Percentiles rank a stretch among this genome's conserved stretches.
These are phyloP conservation scores for Trididemnum clinides DNA, from an alignment of 23 tunicate genomes.

Conservation along the genomic window DNA sequence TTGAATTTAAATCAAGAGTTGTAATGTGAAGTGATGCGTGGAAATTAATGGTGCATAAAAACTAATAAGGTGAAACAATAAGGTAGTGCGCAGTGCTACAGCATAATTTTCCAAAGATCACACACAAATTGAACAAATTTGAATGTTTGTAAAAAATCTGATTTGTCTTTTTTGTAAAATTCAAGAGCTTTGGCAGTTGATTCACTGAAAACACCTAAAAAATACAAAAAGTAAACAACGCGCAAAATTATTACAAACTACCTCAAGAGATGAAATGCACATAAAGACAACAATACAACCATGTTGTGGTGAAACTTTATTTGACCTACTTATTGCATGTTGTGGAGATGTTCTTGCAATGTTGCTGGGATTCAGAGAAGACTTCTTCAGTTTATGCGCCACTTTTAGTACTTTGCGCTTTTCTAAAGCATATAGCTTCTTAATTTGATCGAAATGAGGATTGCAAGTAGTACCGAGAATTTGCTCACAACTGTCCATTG, in stretches of 20 bases:
- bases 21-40: no score
- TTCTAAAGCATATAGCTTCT: not conserved
- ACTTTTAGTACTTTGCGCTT: not conserved
- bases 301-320: no score
- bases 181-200: conserved; percentile 2
- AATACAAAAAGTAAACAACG: no score
- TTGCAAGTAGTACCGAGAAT: not conserved
- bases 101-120: conserved; percentile 12
- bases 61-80: no score
- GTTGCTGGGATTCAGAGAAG: conserved; percentile 14
- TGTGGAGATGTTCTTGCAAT: conserved; percentile 21
- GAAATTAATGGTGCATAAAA: no score
- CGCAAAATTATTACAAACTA: no score
- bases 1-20: no score
- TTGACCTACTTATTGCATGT: not conserved
- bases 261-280: no score
- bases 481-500: not conserved
- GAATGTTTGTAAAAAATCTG: not conserved
- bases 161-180: not conserved
- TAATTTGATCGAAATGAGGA: conserved; percentile 1
- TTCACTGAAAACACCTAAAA: conserved; percentile 10
- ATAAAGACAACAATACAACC: no score
- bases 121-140: not conserved
- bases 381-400: conserved; percentile 20
- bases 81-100: no score